Base-by-base conservation (phyloP, 2,888 invertebrate species). In the Patella ulyssiponensis region DNA sequence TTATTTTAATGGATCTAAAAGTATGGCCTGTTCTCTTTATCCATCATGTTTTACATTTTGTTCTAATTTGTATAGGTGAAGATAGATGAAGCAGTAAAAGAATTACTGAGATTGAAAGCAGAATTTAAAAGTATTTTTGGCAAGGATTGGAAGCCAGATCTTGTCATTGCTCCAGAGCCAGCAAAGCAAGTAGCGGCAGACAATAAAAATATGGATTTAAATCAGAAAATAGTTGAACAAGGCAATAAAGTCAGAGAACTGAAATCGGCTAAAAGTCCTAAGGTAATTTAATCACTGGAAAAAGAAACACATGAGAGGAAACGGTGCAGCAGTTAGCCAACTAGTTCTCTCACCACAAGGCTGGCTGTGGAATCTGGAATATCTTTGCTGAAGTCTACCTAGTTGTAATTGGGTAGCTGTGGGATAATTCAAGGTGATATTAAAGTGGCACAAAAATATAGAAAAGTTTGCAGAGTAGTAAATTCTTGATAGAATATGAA, bases 101-200 rank as follows among this genome's bases (percentile, higher is more conserved):
- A 84, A 64, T 91, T 97, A 1, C 89, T 96, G 23, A 93, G 93
- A 11, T 90, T 97, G 1, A 97, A 97, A 92, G 93, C 93, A 0
- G 94, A 96, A 80, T 97, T 94, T 91, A 97, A 96, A 90, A 91
- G 93, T 15, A 88, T 92, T n/a, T 94, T 94, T 17, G 95, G 95
- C 0, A 87, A 92, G 84, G 95, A 95, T 77, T 95, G 94, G 94
- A 94, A 93, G 84, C 93, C 93, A 33, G 83, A 79, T 33, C 56
- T 79, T 70, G 23, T 23, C 3, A 64, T 64, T 64, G 64, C 20
- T 11, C 12, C 64, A n/a, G 74, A 80, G 44, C 23, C 79, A 33
- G 56, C 82, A 27, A 20, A 76, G 15, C 74, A 73, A 23, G 74
- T 71, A 27, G 70, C 72, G 4, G n/a, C 83, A 54, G 71, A 74